Percentiles rank a stretch among this genome's conserved stretches.
These are phyloP conservation scores for Pontoporia blainvillei DNA, from an alignment of 2,113 vertebrate genomes.

Conservation along the genomic window DNA sequence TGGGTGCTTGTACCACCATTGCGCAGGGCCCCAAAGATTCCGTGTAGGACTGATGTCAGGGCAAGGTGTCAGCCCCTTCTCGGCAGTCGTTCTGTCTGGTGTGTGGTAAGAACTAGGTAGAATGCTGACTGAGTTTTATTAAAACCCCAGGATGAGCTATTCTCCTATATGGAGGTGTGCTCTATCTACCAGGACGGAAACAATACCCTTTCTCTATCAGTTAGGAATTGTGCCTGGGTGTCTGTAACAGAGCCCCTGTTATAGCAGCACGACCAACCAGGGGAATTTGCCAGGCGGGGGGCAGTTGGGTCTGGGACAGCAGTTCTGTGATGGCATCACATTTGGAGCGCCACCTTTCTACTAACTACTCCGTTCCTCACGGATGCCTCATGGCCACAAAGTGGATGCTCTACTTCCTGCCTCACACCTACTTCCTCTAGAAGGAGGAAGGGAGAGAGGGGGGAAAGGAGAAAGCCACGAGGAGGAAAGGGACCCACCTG, in stretches of 20 bases:
- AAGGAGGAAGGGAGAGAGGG: too few species aligned
- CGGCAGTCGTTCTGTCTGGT: neutral
- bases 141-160: neutral
- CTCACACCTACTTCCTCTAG: neutral
- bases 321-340: accelerated
- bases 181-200: neutral
- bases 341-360: neutral
- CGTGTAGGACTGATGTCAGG: accelerated
- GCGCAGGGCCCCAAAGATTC: accelerated
- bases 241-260: neutral
- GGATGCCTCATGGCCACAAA: neutral
- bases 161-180: neutral
- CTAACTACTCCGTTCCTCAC: accelerated
- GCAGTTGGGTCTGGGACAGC: neutral
- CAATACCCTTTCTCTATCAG: too few species aligned
- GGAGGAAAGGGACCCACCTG: neutral
- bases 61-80: neutral
- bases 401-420: neutral
- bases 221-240: too few species aligned
- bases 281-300: accelerated
- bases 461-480: neutral
- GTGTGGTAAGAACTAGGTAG: accelerated
- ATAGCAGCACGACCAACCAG: accelerated
- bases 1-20: accelerated
- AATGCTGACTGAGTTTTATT: accelerated